These are phyloP conservation scores for Acipenser ruthenus DNA, from an alignment of 2,797 vertebrate species.

Conservation along the genomic window DNA sequence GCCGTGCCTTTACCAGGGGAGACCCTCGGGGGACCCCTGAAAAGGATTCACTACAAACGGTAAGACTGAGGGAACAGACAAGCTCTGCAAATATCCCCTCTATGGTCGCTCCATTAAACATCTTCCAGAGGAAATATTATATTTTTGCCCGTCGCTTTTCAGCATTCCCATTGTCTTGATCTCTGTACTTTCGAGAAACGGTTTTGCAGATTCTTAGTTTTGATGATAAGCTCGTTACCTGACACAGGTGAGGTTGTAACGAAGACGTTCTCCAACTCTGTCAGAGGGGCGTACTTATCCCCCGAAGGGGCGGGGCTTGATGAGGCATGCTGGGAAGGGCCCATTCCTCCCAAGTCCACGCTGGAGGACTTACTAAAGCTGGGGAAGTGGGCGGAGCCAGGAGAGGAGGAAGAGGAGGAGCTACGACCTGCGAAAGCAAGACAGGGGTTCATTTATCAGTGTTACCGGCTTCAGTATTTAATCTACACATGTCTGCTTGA, in stretches of 20 bases:
- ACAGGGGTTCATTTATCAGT: neutral
- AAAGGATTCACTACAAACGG: too few relatives aligned
- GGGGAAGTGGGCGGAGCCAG: slow-evolving; percentile 57
- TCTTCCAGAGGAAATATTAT: too few relatives aligned
- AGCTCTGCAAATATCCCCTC: too few relatives aligned
- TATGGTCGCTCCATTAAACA: too few relatives aligned
- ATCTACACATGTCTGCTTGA: too few relatives aligned
- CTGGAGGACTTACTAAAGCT: slow-evolving; percentile 68
- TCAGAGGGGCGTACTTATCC: slow-evolving; percentile 63
- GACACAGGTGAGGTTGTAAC: slow-evolving; percentile 40
- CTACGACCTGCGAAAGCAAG: slow-evolving; percentile 47
- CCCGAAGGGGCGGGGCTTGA: slow-evolving; percentile 20
- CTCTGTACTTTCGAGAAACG: slow-evolving; percentile 40
- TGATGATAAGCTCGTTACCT: slow-evolving; percentile 40
- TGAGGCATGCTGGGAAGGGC: slow-evolving; percentile 31
- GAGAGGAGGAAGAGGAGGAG: slow-evolving; percentile 31
- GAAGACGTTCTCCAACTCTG: slow-evolving; percentile 60
- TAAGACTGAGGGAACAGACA: too few relatives aligned
- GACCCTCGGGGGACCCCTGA: too few relatives aligned
- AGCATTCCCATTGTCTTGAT: slow-evolving; percentile 38
- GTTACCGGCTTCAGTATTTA: too few relatives aligned
- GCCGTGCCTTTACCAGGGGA: too few relatives aligned
- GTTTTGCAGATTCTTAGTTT: slow-evolving; percentile 36
- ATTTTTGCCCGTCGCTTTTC: neutral
- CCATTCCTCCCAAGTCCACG: slow-evolving; percentile 62